Evolutionary conservation across 2,888 invertebrate species (phyloP), one percentile per base, ranked within the genome.

Genomic region (Belgica antarctica): DNA sequence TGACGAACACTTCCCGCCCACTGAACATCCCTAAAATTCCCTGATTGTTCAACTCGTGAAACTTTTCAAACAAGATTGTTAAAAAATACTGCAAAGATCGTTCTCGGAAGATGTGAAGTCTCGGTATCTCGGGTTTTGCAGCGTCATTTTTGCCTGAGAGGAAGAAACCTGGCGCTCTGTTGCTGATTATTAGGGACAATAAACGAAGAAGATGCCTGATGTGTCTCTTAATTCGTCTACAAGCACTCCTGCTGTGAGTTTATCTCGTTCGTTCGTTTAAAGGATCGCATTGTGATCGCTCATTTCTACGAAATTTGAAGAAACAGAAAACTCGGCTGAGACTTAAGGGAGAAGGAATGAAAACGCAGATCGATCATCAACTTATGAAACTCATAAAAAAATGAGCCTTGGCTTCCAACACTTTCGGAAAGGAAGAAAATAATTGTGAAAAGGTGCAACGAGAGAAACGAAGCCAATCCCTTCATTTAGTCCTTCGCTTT

Each of bases 191-290:
- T 24, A 41, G 52, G 47, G 12, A n/a, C n/a, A n/a, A n/a, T n/a
- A n/a, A n/a, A 57, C 22, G 25, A 12, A 19, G 34, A 62, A 62
- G 31, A 63, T 66, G 31, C 24, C 34, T 62, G 34, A 34, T 66
- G 65, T n/a, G 65, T 28, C 65, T 65, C 65, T 65, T 65, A 65
- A 65, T 65, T 65, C 65, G 31, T 34, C 31, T 68, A 57, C 68
- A 68, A 68, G 68, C 57, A 57, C 52, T 52, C 68, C 28, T 57
- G 68, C 68, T 68, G 68, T 68, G 68, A 46, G 34, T 22, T 47
- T 68, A 68, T 68, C 68, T 57, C 19, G n/a, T n/a, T n/a, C n/a
- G n/a, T n/a, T n/a, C n/a, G n/a, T n/a, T 68, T n/a, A 66, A 52
- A 22, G 59, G 59, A 59, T 59, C 31, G 28, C 22, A 34, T n/a